Evolutionary conservation across 92 coral and sea anemone genomes (phyloP).

Genomic region (Paramuricea clavata): DNA sequence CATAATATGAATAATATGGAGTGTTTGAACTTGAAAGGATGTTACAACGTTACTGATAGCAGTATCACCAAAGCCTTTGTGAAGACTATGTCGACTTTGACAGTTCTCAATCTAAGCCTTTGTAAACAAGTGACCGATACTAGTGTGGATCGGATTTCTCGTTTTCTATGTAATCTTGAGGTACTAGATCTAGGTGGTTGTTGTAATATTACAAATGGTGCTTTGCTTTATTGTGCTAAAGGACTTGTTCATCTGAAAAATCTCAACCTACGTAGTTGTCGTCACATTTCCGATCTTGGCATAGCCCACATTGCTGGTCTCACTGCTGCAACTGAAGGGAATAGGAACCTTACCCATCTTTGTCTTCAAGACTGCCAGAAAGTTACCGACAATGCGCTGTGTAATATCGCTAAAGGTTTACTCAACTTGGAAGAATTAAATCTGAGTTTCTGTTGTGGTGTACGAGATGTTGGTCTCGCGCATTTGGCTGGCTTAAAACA

Average conservation of each 20-base stretch:
- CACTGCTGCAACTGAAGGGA: constrained; percentile 81
- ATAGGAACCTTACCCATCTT: constrained; percentile 92
- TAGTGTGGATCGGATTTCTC: constrained; percentile 91
- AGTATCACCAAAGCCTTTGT: constrained; percentile 97
- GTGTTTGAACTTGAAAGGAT: constrained; percentile 94
- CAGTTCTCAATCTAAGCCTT: constrained; percentile 98
- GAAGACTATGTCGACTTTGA: constrained; percentile 95
- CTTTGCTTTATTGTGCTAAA: constrained; percentile 91
- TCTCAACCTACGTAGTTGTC: constrained; percentile 95
- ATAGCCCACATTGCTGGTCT: constrained; percentile 97
- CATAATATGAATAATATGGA: constrained; percentile 92
- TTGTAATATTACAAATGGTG: constrained; percentile 97
- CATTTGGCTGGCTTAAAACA: constrained; percentile 91
- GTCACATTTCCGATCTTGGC: constrained; percentile 97
- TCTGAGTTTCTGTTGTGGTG: constrained; percentile 95
- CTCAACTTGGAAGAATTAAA: constrained; percentile 84
- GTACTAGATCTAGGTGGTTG: constrained; percentile 98
- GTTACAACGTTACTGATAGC: constrained; percentile 97
- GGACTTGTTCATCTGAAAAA: constrained; percentile 89
- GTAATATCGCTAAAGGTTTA: constrained; percentile 94
- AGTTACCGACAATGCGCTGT: constrained; percentile 98
- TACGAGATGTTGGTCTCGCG: constrained; percentile 90
- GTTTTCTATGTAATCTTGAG: constrained; percentile 89
- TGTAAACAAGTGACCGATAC: constrained; percentile 99
- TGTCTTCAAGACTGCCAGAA: constrained; percentile 99